Evolutionary conservation across 2,113 vertebrate species (phyloP).

Genomic region (Neolamprologus devosi): DNA sequence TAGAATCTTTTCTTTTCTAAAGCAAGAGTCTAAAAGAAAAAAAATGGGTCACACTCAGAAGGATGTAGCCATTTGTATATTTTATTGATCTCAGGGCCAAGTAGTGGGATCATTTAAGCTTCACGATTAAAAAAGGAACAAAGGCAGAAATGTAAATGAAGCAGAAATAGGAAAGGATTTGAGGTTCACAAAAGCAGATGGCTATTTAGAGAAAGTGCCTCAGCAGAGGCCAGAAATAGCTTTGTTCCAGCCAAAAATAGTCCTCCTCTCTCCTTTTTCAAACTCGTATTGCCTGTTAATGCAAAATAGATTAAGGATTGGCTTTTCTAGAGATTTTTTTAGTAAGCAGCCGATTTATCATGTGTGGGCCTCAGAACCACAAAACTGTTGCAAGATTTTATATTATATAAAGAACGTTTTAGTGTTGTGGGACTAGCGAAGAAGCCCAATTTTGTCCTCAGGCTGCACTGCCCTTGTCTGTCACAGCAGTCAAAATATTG

Average conservation of each 20-base stretch:
- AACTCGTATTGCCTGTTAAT: neutral
- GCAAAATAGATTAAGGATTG: neutral
- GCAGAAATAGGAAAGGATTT: neutral
- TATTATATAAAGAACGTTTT: neutral
- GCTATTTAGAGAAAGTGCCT: slow-evolving; percentile 17
- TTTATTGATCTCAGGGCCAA: neutral
- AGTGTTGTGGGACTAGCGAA: neutral
- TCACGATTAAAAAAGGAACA: neutral
- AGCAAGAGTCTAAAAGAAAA: neutral
- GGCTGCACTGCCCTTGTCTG: neutral
- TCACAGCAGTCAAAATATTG: neutral
- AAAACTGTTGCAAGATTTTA: neutral
- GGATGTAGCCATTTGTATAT: neutral
- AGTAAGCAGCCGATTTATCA: neutral
- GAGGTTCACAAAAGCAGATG: neutral
- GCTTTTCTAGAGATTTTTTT: neutral
- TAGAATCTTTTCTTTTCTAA: neutral
- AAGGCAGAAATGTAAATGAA: neutral
- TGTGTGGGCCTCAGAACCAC: neutral
- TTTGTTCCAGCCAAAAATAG: slow-evolving; percentile 4
- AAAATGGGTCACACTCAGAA: neutral
- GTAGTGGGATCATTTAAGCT: neutral
- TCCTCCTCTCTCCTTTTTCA: neutral
- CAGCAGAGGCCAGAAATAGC: slow-evolving; percentile 12
- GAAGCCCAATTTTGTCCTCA: neutral